Percentiles rank a stretch among this genome's conserved stretches.
phyloP scores from a whole-genome alignment of 2,797 vertebrate genomes.

The Thunnus albacares region DNA sequence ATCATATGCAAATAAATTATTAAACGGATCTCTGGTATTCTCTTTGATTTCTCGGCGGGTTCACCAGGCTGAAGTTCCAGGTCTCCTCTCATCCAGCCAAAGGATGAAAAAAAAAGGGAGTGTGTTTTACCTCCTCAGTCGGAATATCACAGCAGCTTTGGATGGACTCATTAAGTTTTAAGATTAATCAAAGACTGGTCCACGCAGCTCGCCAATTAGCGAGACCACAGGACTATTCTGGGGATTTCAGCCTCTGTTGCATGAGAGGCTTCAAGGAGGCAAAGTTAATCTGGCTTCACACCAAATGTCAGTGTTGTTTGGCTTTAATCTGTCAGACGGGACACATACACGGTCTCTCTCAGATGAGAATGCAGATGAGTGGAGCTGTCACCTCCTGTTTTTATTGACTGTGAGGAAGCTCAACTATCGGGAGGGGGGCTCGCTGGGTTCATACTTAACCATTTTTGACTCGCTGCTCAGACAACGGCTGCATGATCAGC shows the following conservation, averaged over 20 bases:
- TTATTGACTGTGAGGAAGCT: constrained; percentile 58
- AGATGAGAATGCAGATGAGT: constrained; percentile 48
- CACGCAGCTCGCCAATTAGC: constrained; percentile 72
- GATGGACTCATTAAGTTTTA: constrained; percentile 78
- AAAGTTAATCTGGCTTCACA: constrained; percentile 74
- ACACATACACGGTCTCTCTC: constrained; percentile 56
- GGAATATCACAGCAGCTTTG: constrained; percentile 77
- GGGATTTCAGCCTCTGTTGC: constrained; percentile 66
- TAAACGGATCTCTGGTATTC: constrained; percentile 82
- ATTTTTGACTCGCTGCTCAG: constrained; percentile 56
- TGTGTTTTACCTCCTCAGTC: constrained; percentile 69
- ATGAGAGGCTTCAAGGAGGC: constrained; percentile 77
- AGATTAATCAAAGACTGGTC: constrained; percentile 77
- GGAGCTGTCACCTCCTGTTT: constrained; percentile 70
- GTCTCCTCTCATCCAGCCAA: constrained; percentile 66
- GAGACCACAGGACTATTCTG: constrained; percentile 69
- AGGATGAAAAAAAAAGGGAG: constrained; percentile 72
- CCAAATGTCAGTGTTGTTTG: constrained; percentile 69
- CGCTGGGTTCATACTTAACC: constrained; percentile 38
- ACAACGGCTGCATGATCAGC: constrained; percentile 50
- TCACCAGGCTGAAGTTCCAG: constrained; percentile 72
- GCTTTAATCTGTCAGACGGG: constrained; percentile 69
- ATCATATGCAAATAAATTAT: constrained; percentile 89
- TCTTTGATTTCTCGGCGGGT: constrained; percentile 81
- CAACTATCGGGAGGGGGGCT: background rate